Base-by-base conservation (phyloP, 2,113 vertebrate genomes). In the Mionectes macconnelli region DNA sequence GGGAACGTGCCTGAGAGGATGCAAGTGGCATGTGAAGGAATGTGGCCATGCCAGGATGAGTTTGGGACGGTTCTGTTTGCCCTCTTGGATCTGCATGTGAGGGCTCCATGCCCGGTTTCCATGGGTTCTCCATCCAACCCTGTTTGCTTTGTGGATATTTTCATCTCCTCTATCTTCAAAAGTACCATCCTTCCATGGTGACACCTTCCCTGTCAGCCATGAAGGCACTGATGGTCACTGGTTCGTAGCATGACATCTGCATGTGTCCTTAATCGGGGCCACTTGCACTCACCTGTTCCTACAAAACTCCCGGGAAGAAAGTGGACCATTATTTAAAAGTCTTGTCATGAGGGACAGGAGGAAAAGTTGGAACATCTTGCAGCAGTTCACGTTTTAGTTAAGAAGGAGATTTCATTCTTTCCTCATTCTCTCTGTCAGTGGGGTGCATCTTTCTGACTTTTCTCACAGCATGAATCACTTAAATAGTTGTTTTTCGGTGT, bases 1-100 rank as follows among this genome's bases (percentile, higher is more conserved):
- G 49, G 57, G 94, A 79, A 60, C 53, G 28, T 90, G n/a, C 86
- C 83, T 96, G 82, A 76, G 23, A 19, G 59, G 70, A 84, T 96
- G 93, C 81, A 87, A 87, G 53, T 13, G 88, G 92, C 96, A 97
- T 96, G 94, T 16, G 73, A 74, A 94, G 79, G 91, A 92, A 97
- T 73, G 92, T 83, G 37, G 66, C 60, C 64, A 11, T 80, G 47
- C 83, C 57, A 59, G 57, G 91, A 62, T 35, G 37, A 19, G 35
- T 27, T 8, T 52, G 89, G 89, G 87, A 87, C 89, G 87, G 63
- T 45, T 35, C 5, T 0, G 0, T 81, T 77, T 59, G 33, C 53
- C 23, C 45, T 74, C 23, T 21, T 42, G 18, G 74, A 82, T 27
- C 70, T 96, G 97, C 97, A 97, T 96, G 97, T 13, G 89, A 59